Conservation (phyloP, 2,888 invertebrate species). For the Ophion slaviceki region DNA sequence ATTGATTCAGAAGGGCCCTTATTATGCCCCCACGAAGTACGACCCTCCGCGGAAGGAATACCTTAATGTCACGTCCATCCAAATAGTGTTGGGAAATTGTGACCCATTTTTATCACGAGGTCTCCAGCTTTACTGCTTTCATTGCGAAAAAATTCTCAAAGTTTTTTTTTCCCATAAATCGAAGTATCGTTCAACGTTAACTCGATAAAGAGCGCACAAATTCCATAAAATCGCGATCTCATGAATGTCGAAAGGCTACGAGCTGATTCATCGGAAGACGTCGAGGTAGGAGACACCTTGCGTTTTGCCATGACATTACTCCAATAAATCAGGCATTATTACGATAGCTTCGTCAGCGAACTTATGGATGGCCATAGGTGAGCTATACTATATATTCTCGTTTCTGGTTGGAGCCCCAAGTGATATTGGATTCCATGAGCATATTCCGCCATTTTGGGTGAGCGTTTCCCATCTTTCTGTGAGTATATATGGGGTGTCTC, state of each 20-base stretch:
- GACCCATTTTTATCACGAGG: too few relatives aligned
- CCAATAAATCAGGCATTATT: slow-evolving; percentile 70
- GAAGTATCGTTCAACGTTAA: background rate
- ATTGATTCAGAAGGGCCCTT: too few relatives aligned
- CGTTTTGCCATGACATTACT: background rate
- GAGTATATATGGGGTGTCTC: background rate
- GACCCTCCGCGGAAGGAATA: too few relatives aligned
- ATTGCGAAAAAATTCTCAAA: too few relatives aligned
- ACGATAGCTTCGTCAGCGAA: slow-evolving; percentile 62
- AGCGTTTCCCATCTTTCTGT: slow-evolving; percentile 34
- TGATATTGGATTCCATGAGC: slow-evolving; percentile 63
- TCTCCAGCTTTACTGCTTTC: too few relatives aligned
- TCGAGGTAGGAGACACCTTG: background rate
- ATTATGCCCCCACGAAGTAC: too few relatives aligned
- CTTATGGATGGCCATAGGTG: slow-evolving; percentile 21
- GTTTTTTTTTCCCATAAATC: too few relatives aligned
- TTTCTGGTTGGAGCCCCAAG: slow-evolving; percentile 19
- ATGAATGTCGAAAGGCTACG: background rate
- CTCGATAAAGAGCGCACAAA: background rate
- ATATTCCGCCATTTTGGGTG: slow-evolving; percentile 59
- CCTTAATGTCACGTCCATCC: too few relatives aligned
- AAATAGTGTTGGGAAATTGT: too few relatives aligned
- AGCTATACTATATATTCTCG: slow-evolving; percentile 14
- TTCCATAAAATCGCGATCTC: background rate
- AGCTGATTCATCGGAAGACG: background rate